phyloP scores from a whole-genome alignment of 2,797 vertebrate genomes.

The Channa striata region DNA sequence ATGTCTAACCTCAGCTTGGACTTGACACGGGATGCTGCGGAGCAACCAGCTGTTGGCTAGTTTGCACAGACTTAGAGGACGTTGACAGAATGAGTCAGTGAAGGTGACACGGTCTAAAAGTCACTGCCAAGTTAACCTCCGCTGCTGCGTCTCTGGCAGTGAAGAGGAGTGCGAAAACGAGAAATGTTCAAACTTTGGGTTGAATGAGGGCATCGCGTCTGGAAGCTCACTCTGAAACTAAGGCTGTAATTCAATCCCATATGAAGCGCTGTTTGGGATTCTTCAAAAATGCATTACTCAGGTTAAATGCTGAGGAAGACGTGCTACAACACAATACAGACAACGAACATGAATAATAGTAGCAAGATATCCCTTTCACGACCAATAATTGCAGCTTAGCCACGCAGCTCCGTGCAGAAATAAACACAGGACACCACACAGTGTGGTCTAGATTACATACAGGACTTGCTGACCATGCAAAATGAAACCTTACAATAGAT shows the following conservation, averaged over 20 bases:
- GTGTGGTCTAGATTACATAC: constrained; percentile 58
- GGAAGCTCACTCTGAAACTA: constrained; percentile 20
- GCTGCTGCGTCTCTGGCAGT: constrained; percentile 12
- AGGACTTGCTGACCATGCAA: constrained; percentile 55
- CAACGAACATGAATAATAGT: constrained; percentile 65
- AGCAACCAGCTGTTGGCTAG: constrained; percentile 21
- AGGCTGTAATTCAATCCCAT: constrained; percentile 43
- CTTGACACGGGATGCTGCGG: neutral
- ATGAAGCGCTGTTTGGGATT: constrained; percentile 8
- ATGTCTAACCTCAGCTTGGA: constrained; percentile 1
- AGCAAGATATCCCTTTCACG: constrained; percentile 59
- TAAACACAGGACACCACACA: constrained; percentile 60
- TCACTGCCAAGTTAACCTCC: constrained; percentile 31
- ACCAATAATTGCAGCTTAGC: constrained; percentile 70
- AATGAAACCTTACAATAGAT: constrained; percentile 53
- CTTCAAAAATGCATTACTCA: constrained; percentile 48
- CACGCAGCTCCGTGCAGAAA: constrained; percentile 63
- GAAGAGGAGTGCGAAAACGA: constrained; percentile 22
- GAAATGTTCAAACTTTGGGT: constrained; percentile 12
- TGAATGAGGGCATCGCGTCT: constrained; percentile 21
- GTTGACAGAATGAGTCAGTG: constrained; percentile 20
- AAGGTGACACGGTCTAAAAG: constrained; percentile 14
- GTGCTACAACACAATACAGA: constrained; percentile 40
- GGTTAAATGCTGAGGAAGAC: constrained; percentile 45
- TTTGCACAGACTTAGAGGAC: constrained; percentile 16